phyloP scores from a whole-genome alignment of 2,113 vertebrate species.

The Hoplias malabaricus region DNA sequence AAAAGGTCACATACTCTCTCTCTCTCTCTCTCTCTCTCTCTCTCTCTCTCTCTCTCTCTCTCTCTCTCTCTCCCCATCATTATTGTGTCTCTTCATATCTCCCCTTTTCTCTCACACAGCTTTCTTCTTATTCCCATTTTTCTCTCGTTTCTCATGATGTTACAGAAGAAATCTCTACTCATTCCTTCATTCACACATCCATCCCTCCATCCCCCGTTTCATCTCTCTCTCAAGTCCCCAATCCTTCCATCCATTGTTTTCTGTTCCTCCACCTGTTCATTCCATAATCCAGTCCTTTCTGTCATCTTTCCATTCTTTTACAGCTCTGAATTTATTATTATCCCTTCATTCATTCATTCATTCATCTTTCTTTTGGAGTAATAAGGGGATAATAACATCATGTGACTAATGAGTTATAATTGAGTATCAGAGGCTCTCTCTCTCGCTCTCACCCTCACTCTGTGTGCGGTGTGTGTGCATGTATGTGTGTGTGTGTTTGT shows the following conservation, averaged over 20 bases:
- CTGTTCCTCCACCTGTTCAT: not conserved
- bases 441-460: too few relatives aligned
- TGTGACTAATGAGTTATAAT: too few relatives aligned
- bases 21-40: constrained; percentile 15
- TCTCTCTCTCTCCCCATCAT: not conserved
- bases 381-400: too few relatives aligned
- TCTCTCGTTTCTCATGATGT: not conserved
- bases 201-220: not conserved
- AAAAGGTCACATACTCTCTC: constrained; percentile 40
- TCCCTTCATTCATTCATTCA: not conserved
- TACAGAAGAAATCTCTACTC: too few relatives aligned
- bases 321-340: not conserved
- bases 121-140: not conserved
- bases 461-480: too few relatives aligned
- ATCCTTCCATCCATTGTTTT: not conserved
- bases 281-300: too few relatives aligned
- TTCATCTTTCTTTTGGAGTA: not conserved
- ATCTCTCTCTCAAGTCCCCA: not conserved
- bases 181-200: too few relatives aligned
- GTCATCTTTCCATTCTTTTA: too few relatives aligned
- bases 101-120: too few relatives aligned
- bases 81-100: not conserved
- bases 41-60: not conserved
- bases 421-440: too few relatives aligned
- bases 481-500: too few relatives aligned